Conservation (phyloP, 2,797 vertebrate species). For the Cetoscarus ocellatus region DNA sequence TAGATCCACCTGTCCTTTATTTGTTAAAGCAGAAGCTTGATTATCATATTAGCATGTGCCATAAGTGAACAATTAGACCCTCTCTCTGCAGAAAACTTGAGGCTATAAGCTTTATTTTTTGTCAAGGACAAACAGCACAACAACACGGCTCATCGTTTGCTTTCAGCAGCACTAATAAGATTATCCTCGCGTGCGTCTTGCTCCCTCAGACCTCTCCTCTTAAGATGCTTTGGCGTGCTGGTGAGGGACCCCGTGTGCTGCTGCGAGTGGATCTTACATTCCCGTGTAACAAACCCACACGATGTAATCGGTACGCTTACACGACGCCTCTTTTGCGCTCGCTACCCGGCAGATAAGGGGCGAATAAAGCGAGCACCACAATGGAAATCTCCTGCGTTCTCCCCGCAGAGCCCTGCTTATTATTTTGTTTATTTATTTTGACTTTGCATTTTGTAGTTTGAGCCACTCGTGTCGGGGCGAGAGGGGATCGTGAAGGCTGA, state of each 20-base stretch:
- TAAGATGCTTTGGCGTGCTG: constrained; percentile 77
- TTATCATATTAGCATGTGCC: background rate
- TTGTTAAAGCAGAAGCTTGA: background rate
- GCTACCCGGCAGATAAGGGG: constrained; percentile 81
- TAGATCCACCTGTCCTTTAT: constrained; percentile 1
- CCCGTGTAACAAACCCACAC: constrained; percentile 85
- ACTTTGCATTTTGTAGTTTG: constrained; percentile 69
- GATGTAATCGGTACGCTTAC: constrained; percentile 88
- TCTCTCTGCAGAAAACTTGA: constrained; percentile 7
- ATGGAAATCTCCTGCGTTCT: constrained; percentile 69
- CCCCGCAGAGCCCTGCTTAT: constrained; percentile 72
- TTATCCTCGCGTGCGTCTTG: constrained; percentile 77
- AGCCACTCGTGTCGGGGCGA: constrained; percentile 62
- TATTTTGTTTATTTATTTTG: constrained; percentile 80
- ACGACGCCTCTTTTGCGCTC: constrained; percentile 79
- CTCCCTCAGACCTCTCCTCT: constrained; percentile 82
- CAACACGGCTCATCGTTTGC: constrained; percentile 64
- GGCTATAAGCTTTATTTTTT: constrained; percentile 36
- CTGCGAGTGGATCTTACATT: constrained; percentile 80
- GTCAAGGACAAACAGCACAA: constrained; percentile 81
- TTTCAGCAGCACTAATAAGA: constrained; percentile 83
- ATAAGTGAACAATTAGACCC: background rate
- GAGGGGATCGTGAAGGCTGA: constrained; percentile 42
- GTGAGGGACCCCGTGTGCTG: constrained; percentile 72
- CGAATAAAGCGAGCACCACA: constrained; percentile 77